phyloP scores from a whole-genome alignment of 1,140 invertebrate genomes.

The Ptiloglossa arizonensis region DNA sequence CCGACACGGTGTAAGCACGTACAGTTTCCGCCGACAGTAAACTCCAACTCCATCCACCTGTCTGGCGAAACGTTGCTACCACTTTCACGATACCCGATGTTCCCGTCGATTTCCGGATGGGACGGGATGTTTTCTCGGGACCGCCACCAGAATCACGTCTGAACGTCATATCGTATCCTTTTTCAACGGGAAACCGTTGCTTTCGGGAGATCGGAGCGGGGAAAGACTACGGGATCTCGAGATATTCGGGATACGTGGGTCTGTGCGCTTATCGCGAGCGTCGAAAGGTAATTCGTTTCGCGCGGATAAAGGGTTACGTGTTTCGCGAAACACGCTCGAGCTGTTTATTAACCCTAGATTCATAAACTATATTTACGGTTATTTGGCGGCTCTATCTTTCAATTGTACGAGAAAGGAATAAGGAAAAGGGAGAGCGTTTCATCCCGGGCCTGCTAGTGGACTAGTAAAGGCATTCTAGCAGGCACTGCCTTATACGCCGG shows the following conservation, averaged over 20 bases:
- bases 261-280: neutral
- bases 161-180: neutral
- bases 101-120: conserved; percentile 29
- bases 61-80: conserved; percentile 18
- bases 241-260: neutral
- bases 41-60: conserved; percentile 24
- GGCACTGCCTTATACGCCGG: too few relatives aligned
- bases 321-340: too few relatives aligned
- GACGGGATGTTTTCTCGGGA: conserved; percentile 12
- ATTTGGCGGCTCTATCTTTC: too few relatives aligned
- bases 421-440: too few relatives aligned
- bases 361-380: too few relatives aligned
- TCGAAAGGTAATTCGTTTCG: neutral
- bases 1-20: conserved; percentile 20
- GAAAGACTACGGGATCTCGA: neutral
- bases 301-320: too few relatives aligned
- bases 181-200: neutral
- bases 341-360: too few relatives aligned
- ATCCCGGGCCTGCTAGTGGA: too few relatives aligned
- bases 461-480: too few relatives aligned
- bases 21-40: neutral
- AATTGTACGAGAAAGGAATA: too few relatives aligned
- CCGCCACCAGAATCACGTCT: conserved; percentile 22
- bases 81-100: conserved; percentile 7
- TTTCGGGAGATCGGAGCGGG: neutral